Base-by-base conservation (phyloP, 2,797 vertebrate species). In the Gobio occitaniae region DNA sequence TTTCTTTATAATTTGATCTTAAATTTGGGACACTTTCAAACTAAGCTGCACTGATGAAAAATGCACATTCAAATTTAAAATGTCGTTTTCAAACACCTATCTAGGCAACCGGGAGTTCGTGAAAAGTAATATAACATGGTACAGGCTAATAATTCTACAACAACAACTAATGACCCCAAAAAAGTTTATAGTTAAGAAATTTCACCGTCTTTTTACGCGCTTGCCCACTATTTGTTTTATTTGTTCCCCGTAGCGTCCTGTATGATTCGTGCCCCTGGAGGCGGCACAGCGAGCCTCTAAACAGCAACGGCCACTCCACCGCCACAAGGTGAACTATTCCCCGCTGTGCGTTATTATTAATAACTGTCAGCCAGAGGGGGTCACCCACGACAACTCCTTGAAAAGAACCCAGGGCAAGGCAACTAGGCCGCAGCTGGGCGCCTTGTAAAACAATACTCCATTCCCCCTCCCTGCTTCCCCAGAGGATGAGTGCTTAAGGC, bases 301-400 rank as follows among this genome's bases (percentile, higher is more conserved):
- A 90, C 61, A 74, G 87, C 85, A 85, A 87, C 36, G 68, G 87
- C 68, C 80, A 84, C 85, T 85, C 61, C 88, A 89, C 87, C 86
- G 83, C 90, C 92, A 92, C 94, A 94, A 94, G 93, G 94, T 95
- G 94, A 95, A 94, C 92, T 92, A 91, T 92, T 93, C 92, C 90
- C 91, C 56, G 78, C 91, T 89, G 92, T 48, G 88, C 85, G 91
- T 95, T 93, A 93, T 94, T 95, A 95, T 95, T 94, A 95, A 94
- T 94, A 94, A 94, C 93, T 93, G 93, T 92, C 94, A 94, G 91
- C 89, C 89, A 92, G 92, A 91, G 87, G 92, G 92, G 92, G 90
- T 94, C 93, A 91, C 89, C 89, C 90, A 89, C 92, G 91, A 93
- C 93, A 92, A 92, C 93, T 93, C 92, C 91, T 92, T 92, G 89